Evolutionary conservation across 2,113 vertebrate genomes (phyloP).

Genomic region (Drymodes brunneopygia): DNA sequence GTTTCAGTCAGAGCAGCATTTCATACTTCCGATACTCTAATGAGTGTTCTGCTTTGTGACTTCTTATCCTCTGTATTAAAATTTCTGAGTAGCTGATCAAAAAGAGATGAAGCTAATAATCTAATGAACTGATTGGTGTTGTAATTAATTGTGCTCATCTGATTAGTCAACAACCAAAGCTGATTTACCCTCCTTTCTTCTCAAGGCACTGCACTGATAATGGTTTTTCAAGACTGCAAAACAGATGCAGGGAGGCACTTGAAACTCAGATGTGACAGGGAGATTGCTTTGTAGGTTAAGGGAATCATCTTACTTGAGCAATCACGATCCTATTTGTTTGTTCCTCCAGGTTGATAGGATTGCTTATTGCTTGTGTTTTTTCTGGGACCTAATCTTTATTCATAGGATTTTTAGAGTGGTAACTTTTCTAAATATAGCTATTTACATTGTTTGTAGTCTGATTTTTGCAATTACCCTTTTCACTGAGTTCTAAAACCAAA

Average conservation of each 20-base stretch:
- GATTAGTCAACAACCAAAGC: conserved; percentile 35
- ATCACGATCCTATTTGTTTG: not conserved
- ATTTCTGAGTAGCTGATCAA: conserved; percentile 28
- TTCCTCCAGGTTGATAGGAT: not conserved
- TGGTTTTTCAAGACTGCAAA: not conserved
- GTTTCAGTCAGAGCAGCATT: not conserved
- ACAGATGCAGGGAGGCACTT: not conserved
- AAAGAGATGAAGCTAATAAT: conserved; percentile 29
- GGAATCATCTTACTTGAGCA: not conserved
- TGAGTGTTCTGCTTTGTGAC: not conserved
- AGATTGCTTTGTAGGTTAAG: not conserved
- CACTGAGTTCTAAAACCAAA: not conserved
- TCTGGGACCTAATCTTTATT: not conserved
- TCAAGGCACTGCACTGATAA: not conserved
- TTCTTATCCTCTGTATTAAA: conserved; percentile 7
- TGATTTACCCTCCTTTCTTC: conserved; percentile 2
- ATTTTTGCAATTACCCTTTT: not conserved
- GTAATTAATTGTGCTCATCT: conserved; percentile 40
- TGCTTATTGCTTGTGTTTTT: not conserved
- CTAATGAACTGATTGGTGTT: conserved; percentile 23
- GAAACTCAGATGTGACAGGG: not conserved
- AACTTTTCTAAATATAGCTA: not conserved
- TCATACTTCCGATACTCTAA: not conserved
- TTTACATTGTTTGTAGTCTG: not conserved
- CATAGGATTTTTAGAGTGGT: not conserved